A percentile compares a stretch with the other conserved stretches of the same genome.
phyloP scores from a whole-genome alignment of 2,888 invertebrate species.

The Monopis laevigella region DNA sequence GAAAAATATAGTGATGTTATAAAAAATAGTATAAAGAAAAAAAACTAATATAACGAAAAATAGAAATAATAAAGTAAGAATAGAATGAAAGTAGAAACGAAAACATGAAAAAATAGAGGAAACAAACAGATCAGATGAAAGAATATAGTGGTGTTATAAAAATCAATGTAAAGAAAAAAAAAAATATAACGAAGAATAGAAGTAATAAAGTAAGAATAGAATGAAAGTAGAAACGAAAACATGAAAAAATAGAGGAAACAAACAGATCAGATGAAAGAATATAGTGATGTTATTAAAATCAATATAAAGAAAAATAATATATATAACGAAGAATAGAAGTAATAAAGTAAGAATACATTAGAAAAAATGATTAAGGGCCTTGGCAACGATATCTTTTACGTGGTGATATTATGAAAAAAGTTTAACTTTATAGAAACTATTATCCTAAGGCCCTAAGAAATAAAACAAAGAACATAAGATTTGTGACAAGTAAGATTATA shows the following conservation, averaged over 20 bases:
- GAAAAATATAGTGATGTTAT: conserved; percentile 3
- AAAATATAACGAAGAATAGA: conserved; percentile 20
- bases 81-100: conserved; percentile 3
- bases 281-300: too few relatives aligned
- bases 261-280: background rate
- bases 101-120: background rate
- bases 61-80: background rate
- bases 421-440: too few relatives aligned
- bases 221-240: conserved; percentile 23
- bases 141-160: conserved; percentile 4
- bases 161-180: conserved; percentile 1
- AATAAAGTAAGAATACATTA: conserved; percentile 29
- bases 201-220: conserved; percentile 26
- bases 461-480: too few relatives aligned
- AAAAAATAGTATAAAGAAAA: background rate
- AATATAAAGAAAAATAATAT: background rate
- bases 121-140: conserved; percentile 3
- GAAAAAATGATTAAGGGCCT: too few relatives aligned
- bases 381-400: too few relatives aligned
- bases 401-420: too few relatives aligned
- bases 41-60: background rate
- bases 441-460: too few relatives aligned
- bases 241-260: conserved; percentile 13
- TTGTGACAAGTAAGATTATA: too few relatives aligned
- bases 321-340: background rate